These are phyloP conservation scores for Microcaecilia unicolor DNA, from an alignment of 2,797 vertebrate species.

Conservation along the genomic window DNA sequence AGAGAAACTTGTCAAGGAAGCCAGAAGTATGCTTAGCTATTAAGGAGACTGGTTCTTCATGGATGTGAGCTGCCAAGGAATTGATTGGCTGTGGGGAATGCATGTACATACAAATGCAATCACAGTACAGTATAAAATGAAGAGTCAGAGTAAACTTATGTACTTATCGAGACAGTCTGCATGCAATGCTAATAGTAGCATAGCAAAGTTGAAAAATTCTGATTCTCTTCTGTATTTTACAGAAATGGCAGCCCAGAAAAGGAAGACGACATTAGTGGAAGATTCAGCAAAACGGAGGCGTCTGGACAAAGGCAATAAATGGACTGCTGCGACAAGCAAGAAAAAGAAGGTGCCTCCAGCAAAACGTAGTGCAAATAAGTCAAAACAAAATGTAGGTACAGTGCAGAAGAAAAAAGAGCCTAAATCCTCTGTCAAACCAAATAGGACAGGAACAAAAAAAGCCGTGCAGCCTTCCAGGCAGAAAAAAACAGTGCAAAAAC, in stretches of 20 bases:
- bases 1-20: too few relatives aligned
- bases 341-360: slow-evolving; percentile 37
- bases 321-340: slow-evolving; percentile 23
- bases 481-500: slow-evolving; percentile 16
- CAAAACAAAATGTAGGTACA: slow-evolving; percentile 27
- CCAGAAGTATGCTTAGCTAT: too few relatives aligned
- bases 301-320: slow-evolving; percentile 45
- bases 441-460: slow-evolving; percentile 39
- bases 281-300: slow-evolving; percentile 52
- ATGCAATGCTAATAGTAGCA: too few relatives aligned
- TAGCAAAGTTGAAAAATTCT: not conserved
- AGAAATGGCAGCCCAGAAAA: slow-evolving; percentile 64
- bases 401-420: slow-evolving; percentile 41
- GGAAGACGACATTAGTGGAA: slow-evolving; percentile 45
- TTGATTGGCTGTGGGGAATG: too few relatives aligned
- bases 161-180: too few relatives aligned
- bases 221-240: slow-evolving; percentile 33
- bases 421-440: slow-evolving; percentile 42
- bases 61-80: too few relatives aligned
- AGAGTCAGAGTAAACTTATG: too few relatives aligned
- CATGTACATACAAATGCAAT: too few relatives aligned
- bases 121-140: too few relatives aligned
- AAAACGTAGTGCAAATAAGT: slow-evolving; percentile 49
- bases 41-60: too few relatives aligned
- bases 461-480: not conserved